Percentiles rank a stretch among this genome's conserved stretches.
phyloP scores from a whole-genome alignment of 2,797 vertebrate species.

The Esox masquinongy region DNA sequence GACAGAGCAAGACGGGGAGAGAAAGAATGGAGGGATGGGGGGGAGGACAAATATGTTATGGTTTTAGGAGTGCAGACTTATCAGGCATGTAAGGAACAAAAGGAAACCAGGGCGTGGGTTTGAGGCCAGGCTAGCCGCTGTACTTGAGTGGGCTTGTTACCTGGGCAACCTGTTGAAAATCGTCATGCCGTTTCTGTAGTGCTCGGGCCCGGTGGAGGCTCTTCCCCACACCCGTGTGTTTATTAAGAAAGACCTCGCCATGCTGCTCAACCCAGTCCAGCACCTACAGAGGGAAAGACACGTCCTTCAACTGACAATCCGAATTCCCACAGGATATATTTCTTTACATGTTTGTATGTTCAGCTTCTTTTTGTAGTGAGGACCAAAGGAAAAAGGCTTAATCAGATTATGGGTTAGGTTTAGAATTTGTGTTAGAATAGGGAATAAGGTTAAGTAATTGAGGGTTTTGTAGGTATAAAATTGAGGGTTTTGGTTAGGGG shows the following conservation, averaged over 20 bases:
- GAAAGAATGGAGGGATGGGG: not conserved
- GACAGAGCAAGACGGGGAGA: not conserved
- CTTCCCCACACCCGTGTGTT: slow-evolving; percentile 96
- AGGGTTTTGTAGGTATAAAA: too few species aligned
- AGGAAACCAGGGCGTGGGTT: not conserved
- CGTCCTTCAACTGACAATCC: slow-evolving; percentile 10
- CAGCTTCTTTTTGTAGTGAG: too few species aligned
- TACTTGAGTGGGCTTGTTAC: slow-evolving; percentile 58
- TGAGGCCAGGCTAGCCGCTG: not conserved
- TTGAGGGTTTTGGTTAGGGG: too few species aligned
- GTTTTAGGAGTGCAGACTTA: too few species aligned
- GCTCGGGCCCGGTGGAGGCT: slow-evolving; percentile 92
- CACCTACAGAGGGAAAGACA: slow-evolving; percentile 73
- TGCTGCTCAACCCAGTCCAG: slow-evolving; percentile 99
- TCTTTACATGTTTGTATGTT: not conserved
- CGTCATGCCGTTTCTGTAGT: slow-evolving; percentile 94
- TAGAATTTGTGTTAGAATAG: too few species aligned
- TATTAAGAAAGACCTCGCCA: slow-evolving; percentile 95
- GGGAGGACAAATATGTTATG: too few species aligned
- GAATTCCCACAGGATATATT: not conserved
- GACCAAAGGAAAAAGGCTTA: too few species aligned
- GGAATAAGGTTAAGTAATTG: too few species aligned
- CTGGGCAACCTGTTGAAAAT: slow-evolving; percentile 97
- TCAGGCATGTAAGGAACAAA: too few species aligned
- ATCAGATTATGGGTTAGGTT: too few species aligned